These are phyloP conservation scores for Leucophenga maculata DNA, from an alignment of 2,888 invertebrate genomes.

Conservation along the genomic window DNA sequence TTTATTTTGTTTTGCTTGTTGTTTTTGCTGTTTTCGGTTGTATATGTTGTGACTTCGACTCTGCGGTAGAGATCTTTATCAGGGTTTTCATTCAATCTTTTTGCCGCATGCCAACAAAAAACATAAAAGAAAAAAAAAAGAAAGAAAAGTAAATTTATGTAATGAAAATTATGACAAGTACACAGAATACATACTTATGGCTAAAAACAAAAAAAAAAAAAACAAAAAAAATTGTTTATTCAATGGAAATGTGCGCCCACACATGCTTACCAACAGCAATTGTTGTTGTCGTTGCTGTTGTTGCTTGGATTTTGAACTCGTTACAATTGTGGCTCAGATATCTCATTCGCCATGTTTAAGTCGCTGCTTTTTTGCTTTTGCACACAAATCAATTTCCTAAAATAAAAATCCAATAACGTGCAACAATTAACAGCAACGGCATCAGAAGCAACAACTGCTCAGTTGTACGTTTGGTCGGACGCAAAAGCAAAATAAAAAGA, in stretches of 20 bases:
- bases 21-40: slow-evolving; percentile 37
- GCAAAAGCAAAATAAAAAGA: slow-evolving; percentile 12
- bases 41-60: slow-evolving; percentile 16
- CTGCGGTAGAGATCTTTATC: slow-evolving; percentile 59
- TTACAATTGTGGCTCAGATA: slow-evolving; percentile 28
- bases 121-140: slow-evolving; percentile 11
- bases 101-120: slow-evolving; percentile 45
- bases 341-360: slow-evolving; percentile 28
- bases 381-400: slow-evolving; percentile 33
- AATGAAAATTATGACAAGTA: slow-evolving; percentile 65
- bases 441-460: not conserved
- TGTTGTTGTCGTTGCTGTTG: slow-evolving; percentile 37
- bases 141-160: slow-evolving; percentile 46
- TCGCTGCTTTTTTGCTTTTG: too few relatives aligned
- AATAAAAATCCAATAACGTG: not conserved
- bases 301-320: slow-evolving; percentile 24
- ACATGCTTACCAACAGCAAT: slow-evolving; percentile 22
- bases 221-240: slow-evolving; percentile 19
- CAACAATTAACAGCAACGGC: slow-evolving; percentile 32
- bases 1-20: too few relatives aligned
- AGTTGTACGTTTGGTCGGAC: not conserved
- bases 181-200: slow-evolving; percentile 34
- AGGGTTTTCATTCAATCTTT: slow-evolving; percentile 47
- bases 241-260: slow-evolving; percentile 25
- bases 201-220: slow-evolving; percentile 25